Evolutionary conservation across 2,113 vertebrate genomes (phyloP).

Genomic region (Brachyhypopomus gauderio): DNA sequence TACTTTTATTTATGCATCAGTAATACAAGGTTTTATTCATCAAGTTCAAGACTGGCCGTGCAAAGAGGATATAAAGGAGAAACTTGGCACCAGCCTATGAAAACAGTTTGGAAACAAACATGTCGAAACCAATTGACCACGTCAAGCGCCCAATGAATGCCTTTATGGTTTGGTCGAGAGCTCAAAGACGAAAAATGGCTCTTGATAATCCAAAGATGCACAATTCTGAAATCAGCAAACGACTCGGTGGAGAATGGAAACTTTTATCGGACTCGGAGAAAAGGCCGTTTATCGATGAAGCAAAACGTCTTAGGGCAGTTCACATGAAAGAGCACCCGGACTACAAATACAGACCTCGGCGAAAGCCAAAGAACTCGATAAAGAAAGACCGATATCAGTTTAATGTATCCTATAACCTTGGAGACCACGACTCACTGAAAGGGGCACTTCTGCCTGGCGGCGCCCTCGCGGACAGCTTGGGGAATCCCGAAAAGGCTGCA

Average conservation of each 20-base stretch:
- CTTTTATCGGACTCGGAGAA: slow-evolving; percentile 82
- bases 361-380: slow-evolving; percentile 82
- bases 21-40: background rate
- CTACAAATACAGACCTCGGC: slow-evolving; percentile 84
- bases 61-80: background rate
- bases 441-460: slow-evolving; percentile 67
- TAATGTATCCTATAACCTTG: slow-evolving; percentile 77
- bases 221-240: slow-evolving; percentile 82
- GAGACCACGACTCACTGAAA: slow-evolving; percentile 77
- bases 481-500: slow-evolving; percentile 73
- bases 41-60: background rate
- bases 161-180: slow-evolving; percentile 86
- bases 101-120: slow-evolving; percentile 42
- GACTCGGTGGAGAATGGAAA: slow-evolving; percentile 81
- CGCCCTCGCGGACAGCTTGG: slow-evolving; percentile 48
- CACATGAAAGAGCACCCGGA: slow-evolving; percentile 90
- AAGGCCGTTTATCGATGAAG: slow-evolving; percentile 85
- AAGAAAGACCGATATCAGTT: slow-evolving; percentile 85
- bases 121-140: slow-evolving; percentile 85
- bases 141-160: slow-evolving; percentile 87
- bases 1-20: background rate
- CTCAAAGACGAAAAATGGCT: slow-evolving; percentile 80
- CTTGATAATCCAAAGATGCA: slow-evolving; percentile 84
- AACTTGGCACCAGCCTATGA: background rate
- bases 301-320: slow-evolving; percentile 82